These are phyloP conservation scores for Troides helena DNA, from an alignment of 2,888 invertebrate genomes.

Conservation along the genomic window DNA sequence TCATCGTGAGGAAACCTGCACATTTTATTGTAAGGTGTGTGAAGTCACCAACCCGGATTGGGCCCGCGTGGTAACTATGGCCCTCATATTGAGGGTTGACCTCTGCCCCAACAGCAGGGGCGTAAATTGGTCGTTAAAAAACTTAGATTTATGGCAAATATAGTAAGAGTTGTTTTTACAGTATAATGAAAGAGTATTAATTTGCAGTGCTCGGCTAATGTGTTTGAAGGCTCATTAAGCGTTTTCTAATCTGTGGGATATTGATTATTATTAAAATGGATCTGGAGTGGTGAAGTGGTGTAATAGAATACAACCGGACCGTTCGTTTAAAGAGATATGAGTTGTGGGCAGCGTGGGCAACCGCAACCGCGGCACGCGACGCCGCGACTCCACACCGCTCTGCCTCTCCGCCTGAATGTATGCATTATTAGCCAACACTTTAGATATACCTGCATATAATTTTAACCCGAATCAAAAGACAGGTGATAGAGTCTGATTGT, in stretches of 20 bases:
- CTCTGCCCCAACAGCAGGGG: too few species aligned
- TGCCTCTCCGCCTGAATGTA: slow-evolving; percentile 11
- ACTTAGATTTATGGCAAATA: too few species aligned
- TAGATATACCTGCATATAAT: not conserved
- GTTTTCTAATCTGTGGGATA: not conserved
- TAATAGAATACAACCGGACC: slow-evolving; percentile 30
- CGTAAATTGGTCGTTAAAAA: too few species aligned
- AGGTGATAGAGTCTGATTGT: too few species aligned
- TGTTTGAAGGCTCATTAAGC: not conserved
- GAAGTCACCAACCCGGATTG: too few species aligned
- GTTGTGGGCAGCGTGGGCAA: slow-evolving; percentile 36
- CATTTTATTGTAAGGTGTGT: too few species aligned
- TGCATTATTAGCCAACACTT: slow-evolving; percentile 19
- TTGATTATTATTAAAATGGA: slow-evolving; percentile 23
- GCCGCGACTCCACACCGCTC: slow-evolving; percentile 41
- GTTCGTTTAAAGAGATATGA: slow-evolving; percentile 33
- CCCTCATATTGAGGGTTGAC: too few species aligned
- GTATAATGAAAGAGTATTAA: not conserved
- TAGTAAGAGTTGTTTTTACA: too few species aligned
- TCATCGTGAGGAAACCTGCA: too few species aligned
- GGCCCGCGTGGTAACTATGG: too few species aligned
- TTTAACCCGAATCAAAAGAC: not conserved
- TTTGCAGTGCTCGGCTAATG: not conserved
- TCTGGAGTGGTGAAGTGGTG: slow-evolving; percentile 11
- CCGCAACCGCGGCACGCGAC: slow-evolving; percentile 71